phyloP scores from a whole-genome alignment of 2,113 vertebrate species.

The Halichoerus grypus region DNA sequence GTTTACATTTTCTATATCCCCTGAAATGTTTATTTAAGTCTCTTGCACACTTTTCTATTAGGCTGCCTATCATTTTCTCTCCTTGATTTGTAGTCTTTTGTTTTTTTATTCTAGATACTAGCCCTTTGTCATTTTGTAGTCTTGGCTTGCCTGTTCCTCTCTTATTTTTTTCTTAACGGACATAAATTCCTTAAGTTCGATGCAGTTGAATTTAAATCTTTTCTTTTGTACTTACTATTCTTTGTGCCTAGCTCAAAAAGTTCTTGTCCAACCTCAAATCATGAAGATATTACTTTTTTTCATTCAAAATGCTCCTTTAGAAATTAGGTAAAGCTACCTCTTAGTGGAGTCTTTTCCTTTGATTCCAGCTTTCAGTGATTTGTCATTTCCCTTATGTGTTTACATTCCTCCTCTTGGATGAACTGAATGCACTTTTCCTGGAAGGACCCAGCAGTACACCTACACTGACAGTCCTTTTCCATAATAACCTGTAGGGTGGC shows the following conservation, averaged over 20 bases:
- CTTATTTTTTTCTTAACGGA: not conserved
- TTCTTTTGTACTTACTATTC: not conserved
- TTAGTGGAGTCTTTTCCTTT: not conserved
- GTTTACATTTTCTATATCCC: not conserved
- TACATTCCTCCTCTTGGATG: conserved; percentile 91
- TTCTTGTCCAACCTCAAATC: not conserved
- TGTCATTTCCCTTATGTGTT: conserved; percentile 92
- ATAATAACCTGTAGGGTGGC: conserved; percentile 92
- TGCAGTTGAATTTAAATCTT: not conserved
- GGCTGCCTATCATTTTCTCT: not conserved
- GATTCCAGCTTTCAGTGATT: conserved; percentile 92
- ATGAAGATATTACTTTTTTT: conserved; percentile 10
- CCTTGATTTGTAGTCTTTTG: not conserved
- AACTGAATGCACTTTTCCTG: conserved; percentile 91
- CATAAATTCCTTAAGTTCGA: not conserved
- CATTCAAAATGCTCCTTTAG: conserved; percentile 62
- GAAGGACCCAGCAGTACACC: conserved; percentile 88
- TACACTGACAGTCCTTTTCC: conserved; percentile 92
- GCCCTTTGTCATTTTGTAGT: not conserved
- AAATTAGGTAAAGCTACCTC: not conserved
- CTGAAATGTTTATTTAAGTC: conserved; percentile 1
- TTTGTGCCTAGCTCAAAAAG: conserved; percentile 12
- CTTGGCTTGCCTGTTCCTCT: not conserved
- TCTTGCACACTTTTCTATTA: not conserved
- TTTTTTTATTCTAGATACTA: not conserved